Conservation (phyloP, 1,140 invertebrate species). For the Camponotus pennsylvanicus region DNA sequence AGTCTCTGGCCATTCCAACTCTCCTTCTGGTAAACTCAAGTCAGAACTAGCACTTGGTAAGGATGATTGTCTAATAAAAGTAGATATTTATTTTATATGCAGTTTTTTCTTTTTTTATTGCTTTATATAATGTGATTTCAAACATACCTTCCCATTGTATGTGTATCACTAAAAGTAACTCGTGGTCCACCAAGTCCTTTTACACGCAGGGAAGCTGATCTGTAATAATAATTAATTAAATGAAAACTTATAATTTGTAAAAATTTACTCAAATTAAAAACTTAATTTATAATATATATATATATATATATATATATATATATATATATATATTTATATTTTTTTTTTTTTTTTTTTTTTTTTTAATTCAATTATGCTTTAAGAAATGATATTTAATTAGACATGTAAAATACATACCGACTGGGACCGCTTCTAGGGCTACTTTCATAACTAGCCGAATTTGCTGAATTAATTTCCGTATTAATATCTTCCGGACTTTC, state of each 20-base stretch:
- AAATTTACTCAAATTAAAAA: too few species aligned
- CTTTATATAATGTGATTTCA: background rate
- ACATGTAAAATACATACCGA: slow-evolving; percentile 72
- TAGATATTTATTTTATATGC: background rate
- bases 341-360: too few species aligned
- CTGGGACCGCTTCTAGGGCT: slow-evolving; percentile 90
- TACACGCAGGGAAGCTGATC: slow-evolving; percentile 91
- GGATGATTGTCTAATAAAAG: slow-evolving; percentile 88
- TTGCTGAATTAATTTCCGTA: slow-evolving; percentile 82
- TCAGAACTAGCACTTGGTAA: slow-evolving; percentile 91
- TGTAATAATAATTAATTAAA: slow-evolving; percentile 59
- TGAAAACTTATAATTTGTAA: too few species aligned
- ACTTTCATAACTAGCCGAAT: slow-evolving; percentile 89
- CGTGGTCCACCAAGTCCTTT: slow-evolving; percentile 86
- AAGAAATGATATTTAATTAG: background rate
- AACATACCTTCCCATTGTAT: slow-evolving; percentile 86
- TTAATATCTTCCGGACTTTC: slow-evolving; percentile 86
- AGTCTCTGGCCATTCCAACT: slow-evolving; percentile 88
- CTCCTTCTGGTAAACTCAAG: slow-evolving; percentile 88
- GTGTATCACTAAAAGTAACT: slow-evolving; percentile 89
- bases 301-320: too few species aligned
- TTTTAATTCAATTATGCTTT: too few species aligned
- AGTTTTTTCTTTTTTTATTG: background rate
- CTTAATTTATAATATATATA: too few species aligned
- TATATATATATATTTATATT: too few species aligned